Evolutionary conservation across 2,888 invertebrate genomes (phyloP).

Genomic region (Drosophila fungiperda): DNA sequence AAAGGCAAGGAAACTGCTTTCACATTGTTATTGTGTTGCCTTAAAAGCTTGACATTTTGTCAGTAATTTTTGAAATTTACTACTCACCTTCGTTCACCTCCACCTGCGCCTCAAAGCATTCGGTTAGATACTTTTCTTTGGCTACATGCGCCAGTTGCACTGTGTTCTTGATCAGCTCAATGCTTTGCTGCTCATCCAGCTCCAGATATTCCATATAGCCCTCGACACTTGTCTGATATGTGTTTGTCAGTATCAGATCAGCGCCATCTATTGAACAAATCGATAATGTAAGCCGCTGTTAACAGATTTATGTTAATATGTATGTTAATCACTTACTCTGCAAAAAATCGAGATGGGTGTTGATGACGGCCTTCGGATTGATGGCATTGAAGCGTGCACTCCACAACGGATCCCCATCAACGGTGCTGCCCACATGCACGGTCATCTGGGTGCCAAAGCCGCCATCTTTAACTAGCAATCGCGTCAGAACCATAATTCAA

Average conservation of each 20-base stretch:
- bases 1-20: neutral
- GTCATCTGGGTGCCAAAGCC: constrained; percentile 94
- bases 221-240: constrained; percentile 94
- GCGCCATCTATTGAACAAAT: constrained; percentile 89
- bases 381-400: constrained; percentile 93
- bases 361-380: constrained; percentile 91
- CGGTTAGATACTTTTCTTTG: constrained; percentile 87
- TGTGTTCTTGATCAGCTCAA: constrained; percentile 90
- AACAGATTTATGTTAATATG: constrained; percentile 12
- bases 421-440: constrained; percentile 90
- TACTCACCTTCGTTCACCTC: constrained; percentile 67
- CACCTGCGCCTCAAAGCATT: constrained; percentile 84
- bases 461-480: constrained; percentile 88
- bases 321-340: constrained; percentile 86
- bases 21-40: neutral
- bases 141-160: constrained; percentile 91
- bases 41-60: neutral
- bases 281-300: constrained; percentile 14
- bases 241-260: constrained; percentile 94
- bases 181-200: constrained; percentile 88
- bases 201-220: constrained; percentile 91
- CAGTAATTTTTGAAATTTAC: neutral
- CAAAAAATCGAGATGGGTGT: constrained; percentile 93
- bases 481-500: constrained; percentile 71
- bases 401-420: constrained; percentile 95